Conservation (phyloP, 2,888 invertebrate species). For the Arge pagana region DNA sequence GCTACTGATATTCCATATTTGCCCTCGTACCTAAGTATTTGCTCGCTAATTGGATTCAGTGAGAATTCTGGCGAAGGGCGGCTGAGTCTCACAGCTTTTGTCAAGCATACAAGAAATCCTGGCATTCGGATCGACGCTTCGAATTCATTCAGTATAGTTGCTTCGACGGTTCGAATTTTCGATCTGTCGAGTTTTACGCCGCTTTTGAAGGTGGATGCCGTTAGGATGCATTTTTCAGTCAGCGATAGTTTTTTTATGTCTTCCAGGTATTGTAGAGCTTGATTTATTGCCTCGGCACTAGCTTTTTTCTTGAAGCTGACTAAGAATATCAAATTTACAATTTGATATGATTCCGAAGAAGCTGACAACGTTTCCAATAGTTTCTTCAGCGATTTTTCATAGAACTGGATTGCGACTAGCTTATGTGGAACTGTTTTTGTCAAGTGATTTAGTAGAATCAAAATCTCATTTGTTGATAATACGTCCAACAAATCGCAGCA, state of each 20-base stretch:
- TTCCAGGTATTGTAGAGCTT: slow-evolving; percentile 26
- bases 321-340: slow-evolving; percentile 31
- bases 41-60: slow-evolving; percentile 50
- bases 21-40: slow-evolving; percentile 51
- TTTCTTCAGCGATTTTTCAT: slow-evolving; percentile 20
- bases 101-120: slow-evolving; percentile 52
- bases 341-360: slow-evolving; percentile 22
- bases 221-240: slow-evolving; percentile 1
- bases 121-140: slow-evolving; percentile 50
- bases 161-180: slow-evolving; percentile 26
- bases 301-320: slow-evolving; percentile 25
- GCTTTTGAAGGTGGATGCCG: slow-evolving; percentile 4
- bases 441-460: slow-evolving; percentile 26
- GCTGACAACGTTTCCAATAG: too few relatives aligned
- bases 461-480: slow-evolving; percentile 26
- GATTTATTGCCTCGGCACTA: slow-evolving; percentile 5
- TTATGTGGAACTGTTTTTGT: slow-evolving; percentile 12
- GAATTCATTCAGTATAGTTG: slow-evolving; percentile 50
- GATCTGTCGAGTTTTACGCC: slow-evolving; percentile 20
- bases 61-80: slow-evolving; percentile 51
- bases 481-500: slow-evolving; percentile 22
- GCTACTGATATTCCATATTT: slow-evolving; percentile 51
- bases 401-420: slow-evolving; percentile 16
- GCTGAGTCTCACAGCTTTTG: slow-evolving; percentile 57
- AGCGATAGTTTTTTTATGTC: slow-evolving; percentile 25